Conservation (phyloP, 2,888 invertebrate genomes). For the Sinodicranocentrus sp. region DNA sequence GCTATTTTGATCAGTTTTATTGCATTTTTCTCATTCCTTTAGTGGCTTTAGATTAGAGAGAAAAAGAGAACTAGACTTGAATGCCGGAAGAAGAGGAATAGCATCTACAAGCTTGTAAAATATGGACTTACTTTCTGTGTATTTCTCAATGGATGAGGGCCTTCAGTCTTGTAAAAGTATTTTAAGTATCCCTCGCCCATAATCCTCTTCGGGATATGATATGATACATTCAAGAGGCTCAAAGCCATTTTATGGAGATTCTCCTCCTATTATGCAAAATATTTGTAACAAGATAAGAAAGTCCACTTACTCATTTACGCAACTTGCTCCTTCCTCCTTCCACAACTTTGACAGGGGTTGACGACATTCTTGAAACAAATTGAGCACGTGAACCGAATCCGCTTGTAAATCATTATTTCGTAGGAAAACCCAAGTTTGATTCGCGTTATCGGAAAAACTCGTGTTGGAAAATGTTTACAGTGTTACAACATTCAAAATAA, state of each 20-base stretch:
- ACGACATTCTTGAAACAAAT: background rate
- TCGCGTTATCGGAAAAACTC: background rate
- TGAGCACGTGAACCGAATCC: too few relatives aligned
- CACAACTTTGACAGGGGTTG: background rate
- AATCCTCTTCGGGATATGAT: too few relatives aligned
- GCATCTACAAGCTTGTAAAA: constrained; percentile 36
- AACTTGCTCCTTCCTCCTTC: background rate
- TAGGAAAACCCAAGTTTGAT: too few relatives aligned
- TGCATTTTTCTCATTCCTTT: constrained; percentile 69
- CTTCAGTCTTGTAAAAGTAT: background rate
- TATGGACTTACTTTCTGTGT: constrained; percentile 5
- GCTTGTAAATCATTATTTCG: too few relatives aligned
- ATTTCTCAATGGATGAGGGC: background rate
- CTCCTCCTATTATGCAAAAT: background rate
- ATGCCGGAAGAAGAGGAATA: constrained; percentile 4
- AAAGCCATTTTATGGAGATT: too few relatives aligned
- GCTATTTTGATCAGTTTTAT: constrained; percentile 69
- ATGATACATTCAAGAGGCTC: background rate
- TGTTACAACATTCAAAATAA: background rate
- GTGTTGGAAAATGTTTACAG: background rate
- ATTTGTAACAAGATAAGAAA: background rate
- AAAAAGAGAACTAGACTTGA: background rate
- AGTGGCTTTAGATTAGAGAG: constrained; percentile 59
- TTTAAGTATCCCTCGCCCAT: background rate
- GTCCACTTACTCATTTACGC: background rate